These are phyloP conservation scores for Xylota segnis DNA, from an alignment of 2,888 invertebrate genomes.

Conservation along the genomic window DNA sequence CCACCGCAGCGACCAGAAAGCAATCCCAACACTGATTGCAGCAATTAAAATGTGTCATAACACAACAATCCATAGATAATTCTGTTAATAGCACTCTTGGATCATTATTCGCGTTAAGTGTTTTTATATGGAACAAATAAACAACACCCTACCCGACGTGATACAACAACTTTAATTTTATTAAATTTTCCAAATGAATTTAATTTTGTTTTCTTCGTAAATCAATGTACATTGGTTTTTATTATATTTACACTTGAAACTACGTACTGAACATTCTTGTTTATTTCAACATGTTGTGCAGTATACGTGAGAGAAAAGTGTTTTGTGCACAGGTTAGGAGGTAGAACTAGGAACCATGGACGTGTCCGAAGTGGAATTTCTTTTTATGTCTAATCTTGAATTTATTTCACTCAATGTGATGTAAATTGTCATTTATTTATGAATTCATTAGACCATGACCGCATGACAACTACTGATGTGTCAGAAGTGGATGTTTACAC, in stretches of 20 bases:
- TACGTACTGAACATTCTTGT: too few species aligned
- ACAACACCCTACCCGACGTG: not conserved
- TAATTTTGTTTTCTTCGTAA: not conserved
- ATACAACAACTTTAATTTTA: not conserved
- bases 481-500: not conserved
- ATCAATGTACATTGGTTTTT: not conserved
- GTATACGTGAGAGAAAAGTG: too few species aligned
- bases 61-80: constrained; percentile 4
- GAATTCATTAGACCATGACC: too few species aligned
- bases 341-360: too few species aligned
- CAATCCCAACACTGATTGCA: constrained; percentile 30
- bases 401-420: too few species aligned
- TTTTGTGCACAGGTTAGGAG: too few species aligned
- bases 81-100: not conserved
- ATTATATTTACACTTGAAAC: not conserved
- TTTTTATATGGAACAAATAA: not conserved
- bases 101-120: not conserved
- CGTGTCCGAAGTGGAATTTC: too few species aligned
- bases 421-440: too few species aligned
- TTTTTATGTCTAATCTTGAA: too few species aligned
- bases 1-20: not conserved
- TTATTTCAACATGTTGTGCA: too few species aligned
- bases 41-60: constrained; percentile 43
- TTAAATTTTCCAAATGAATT: not conserved
- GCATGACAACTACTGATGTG: too few species aligned